phyloP scores from a whole-genome alignment of 2,888 invertebrate genomes.

The Megaustenia siamemsis region DNA sequence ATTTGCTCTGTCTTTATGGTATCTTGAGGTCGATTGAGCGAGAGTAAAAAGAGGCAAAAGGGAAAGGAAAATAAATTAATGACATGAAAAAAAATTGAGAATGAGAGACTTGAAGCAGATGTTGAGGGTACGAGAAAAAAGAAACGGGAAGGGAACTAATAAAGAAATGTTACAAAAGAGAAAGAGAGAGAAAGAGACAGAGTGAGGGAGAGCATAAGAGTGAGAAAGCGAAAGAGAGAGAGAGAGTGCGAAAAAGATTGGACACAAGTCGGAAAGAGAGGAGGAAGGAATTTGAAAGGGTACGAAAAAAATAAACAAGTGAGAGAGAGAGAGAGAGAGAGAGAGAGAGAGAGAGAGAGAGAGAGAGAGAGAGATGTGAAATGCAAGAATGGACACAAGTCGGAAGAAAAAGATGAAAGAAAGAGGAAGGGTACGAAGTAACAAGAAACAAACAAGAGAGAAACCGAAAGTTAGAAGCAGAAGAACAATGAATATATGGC shows the following conservation, averaged over 20 bases:
- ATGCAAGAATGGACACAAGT: too few relatives aligned
- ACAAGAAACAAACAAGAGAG: too few relatives aligned
- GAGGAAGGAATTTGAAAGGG: neutral
- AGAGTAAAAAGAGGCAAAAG: neutral
- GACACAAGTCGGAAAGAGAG: neutral
- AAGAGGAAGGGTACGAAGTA: neutral
- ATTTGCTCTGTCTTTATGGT: too few relatives aligned
- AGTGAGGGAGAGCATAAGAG: constrained; percentile 44
- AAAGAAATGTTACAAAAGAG: constrained; percentile 33
- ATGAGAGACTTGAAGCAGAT: neutral
- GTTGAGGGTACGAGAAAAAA: neutral
- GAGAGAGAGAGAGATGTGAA: too few relatives aligned
- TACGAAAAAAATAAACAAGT: too few relatives aligned
- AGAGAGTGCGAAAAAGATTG: neutral
- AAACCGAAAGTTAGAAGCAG: too few relatives aligned
- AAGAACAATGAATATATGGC: too few relatives aligned
- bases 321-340: neutral
- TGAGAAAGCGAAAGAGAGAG: neutral
- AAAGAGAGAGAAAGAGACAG: constrained; percentile 40
- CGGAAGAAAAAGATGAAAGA: neutral
- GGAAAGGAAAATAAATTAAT: too few relatives aligned
- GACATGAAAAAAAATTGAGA: too few relatives aligned
- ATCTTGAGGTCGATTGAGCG: constrained; percentile 21
- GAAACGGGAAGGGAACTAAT: neutral
- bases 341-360: constrained; percentile 3